Percentiles rank a stretch among this genome's conserved stretches.
These are phyloP conservation scores for Gambusia yucatana DNA, from an alignment of 2,797 vertebrate genomes.

Conservation along the genomic window DNA sequence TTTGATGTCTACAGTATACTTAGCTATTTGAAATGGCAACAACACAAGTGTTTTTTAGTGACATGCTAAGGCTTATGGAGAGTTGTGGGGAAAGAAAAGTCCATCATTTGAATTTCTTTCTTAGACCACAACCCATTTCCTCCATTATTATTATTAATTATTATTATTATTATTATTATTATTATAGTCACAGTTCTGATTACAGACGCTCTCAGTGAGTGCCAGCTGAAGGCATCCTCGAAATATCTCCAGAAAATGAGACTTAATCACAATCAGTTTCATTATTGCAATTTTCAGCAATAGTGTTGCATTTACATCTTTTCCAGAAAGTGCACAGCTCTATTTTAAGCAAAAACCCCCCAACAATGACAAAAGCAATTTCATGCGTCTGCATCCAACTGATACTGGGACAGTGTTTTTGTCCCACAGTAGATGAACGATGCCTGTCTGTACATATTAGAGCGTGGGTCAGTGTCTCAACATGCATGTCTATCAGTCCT, in stretches of 20 bases:
- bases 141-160: too few relatives aligned
- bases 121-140: too few relatives aligned
- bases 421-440: constrained; percentile 64
- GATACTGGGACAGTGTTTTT: constrained; percentile 60
- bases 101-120: too few relatives aligned
- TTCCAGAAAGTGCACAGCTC: not conserved
- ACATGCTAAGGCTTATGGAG: not conserved
- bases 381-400: constrained; percentile 48
- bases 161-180: too few relatives aligned
- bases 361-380: not conserved
- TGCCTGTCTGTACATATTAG: constrained; percentile 73
- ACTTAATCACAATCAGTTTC: not conserved
- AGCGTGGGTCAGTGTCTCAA: constrained; percentile 67
- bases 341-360: not conserved
- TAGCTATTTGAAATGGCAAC: not conserved
- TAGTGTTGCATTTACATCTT: not conserved
- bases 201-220: too few relatives aligned
- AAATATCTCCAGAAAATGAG: not conserved
- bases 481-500: constrained; percentile 54
- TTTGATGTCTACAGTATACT: not conserved
- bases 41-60: not conserved
- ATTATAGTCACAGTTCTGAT: too few relatives aligned
- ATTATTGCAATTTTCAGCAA: not conserved
- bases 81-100: not conserved
- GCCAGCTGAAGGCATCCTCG: too few relatives aligned